Conservation (phyloP, 2,888 invertebrate species). For the Epinotia brunnichana region DNA sequence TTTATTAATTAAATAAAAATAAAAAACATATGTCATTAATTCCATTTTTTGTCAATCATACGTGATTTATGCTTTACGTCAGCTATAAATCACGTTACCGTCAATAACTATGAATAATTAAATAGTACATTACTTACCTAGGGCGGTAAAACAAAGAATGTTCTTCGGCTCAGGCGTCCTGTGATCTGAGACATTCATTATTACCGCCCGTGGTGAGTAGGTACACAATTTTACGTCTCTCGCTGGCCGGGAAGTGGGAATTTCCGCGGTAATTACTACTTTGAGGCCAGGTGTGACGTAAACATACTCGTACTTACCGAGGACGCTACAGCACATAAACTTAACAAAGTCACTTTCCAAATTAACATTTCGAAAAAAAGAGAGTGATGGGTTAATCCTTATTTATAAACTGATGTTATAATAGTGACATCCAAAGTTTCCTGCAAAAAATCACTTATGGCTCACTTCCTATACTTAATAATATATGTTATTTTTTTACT, state of each 20-base stretch:
- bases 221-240: no score
- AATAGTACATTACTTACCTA: no score
- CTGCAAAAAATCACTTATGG: background rate
- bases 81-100: background rate
- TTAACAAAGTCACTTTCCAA: slow-evolving; percentile 12
- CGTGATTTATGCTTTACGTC: background rate
- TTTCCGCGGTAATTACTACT: no score
- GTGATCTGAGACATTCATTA: no score
- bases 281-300: no score
- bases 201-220: no score
- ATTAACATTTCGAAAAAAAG: slow-evolving; percentile 29
- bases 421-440: background rate
- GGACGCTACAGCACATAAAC: slow-evolving; percentile 14
- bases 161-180: no score
- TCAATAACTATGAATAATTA: no score
- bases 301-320: slow-evolving; percentile 31
- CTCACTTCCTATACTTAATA: background rate
- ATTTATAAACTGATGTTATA: background rate
- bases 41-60: background rate
- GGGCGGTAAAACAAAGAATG: no score
- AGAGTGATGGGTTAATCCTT: background rate
- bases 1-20: no score
- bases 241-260: no score
- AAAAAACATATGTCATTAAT: no score
- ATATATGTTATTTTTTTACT: background rate